These are phyloP conservation scores for Dysdera silvatica DNA, from an alignment of 1,140 invertebrate genomes.

Conservation along the genomic window DNA sequence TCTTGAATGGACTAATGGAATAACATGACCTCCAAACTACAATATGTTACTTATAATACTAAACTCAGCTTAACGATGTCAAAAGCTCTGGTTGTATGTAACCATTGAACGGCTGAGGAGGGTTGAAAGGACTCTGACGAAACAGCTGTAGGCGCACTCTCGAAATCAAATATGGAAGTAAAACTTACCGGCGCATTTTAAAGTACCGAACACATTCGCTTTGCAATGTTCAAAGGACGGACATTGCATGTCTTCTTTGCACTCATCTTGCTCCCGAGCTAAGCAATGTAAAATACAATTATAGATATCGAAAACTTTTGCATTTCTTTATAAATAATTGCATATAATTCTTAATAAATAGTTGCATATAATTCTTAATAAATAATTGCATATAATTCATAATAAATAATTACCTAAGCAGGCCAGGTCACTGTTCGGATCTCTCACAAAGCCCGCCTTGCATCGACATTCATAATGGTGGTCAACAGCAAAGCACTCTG, in stretches of 20 bases:
- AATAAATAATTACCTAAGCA: constrained; percentile 25
- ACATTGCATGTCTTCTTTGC: constrained; percentile 29
- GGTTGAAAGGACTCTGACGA: no score
- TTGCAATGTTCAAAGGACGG: constrained; percentile 49
- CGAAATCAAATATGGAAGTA: no score
- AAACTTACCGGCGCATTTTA: constrained; percentile 58
- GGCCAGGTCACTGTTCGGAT: constrained; percentile 19
- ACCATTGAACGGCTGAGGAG: no score
- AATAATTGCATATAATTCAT: neutral
- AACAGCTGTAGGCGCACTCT: no score
- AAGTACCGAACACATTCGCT: constrained; percentile 71
- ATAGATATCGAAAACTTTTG: neutral
- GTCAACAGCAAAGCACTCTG: constrained; percentile 21
- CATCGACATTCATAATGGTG: constrained; percentile 28
- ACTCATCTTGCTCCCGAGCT: constrained; percentile 28
- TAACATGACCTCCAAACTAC: no score
- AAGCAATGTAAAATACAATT: neutral
- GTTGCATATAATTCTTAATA: neutral
- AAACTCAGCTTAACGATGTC: no score
- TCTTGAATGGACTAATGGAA: no score
- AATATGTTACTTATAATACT: no score
- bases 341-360: neutral
- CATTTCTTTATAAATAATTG: neutral
- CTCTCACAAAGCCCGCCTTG: constrained; percentile 21
- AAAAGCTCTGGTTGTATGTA: no score